Base-by-base conservation (phyloP, 2,113 vertebrate species). In the Crotalus tigris region DNA sequence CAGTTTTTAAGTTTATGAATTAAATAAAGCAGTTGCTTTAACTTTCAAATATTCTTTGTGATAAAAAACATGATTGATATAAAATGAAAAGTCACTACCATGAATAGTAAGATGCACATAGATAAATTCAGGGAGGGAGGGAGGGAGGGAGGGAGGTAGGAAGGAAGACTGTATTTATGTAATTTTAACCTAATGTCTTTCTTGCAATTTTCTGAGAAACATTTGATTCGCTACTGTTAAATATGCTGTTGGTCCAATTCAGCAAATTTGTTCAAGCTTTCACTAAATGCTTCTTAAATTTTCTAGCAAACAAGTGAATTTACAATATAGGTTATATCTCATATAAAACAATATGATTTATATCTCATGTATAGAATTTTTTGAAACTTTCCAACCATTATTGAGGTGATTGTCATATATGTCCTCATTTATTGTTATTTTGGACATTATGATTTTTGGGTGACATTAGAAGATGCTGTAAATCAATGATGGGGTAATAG, bases 21-120 rank as follows among this genome's bases (percentile, higher is more conserved):
- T 54, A 94, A 95, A 90, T 95, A 87, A 91, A 90, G 13, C 90
- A 94, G 58, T 88, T 53, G 29, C 81, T 87, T 91, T 94, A 94
- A 93, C 69, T 87, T 95, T 85, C 91, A 54, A 59, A 46, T 8
- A 11, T 96, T 92, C 89, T 69, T n/a, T n/a, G 61, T 57, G 53
- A 53, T 46, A 33, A 39, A 19, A 39, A 39, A 58, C 21, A 39
- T 39, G 8, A 19, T 81, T 33, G n/a, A 81, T 81, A 17, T 81
- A 81, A 81, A 39, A 39, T 8, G 5, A 81, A 81, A 33, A 81
- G 19, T 81, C n/a, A 81, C n/a, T 39, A 33, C 33, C 15, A 39
- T 81, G 69, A 81, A 19, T 39, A 39, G 69, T 81, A 81, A 75
- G 15, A 33, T 75, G n/a, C 2, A 75, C n/a, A 75, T 19, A 69